Percentiles rank a stretch among this genome's conserved stretches.
phyloP scores from a whole-genome alignment of 37 sponge, comb jelly and placozoan genomes.

The Halichondria panicea region DNA sequence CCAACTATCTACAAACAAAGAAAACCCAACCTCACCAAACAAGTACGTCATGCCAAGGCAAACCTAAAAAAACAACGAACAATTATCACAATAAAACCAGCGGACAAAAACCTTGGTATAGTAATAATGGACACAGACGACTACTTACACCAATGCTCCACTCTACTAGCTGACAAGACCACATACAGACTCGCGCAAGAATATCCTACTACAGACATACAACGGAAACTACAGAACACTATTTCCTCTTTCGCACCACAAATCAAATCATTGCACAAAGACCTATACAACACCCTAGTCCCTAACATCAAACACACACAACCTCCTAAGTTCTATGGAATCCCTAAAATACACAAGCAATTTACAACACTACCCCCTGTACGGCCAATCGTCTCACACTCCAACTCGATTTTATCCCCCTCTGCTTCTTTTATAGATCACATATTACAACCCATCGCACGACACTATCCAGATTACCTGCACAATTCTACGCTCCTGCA shows the following conservation, averaged over 20 bases:
- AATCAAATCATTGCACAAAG: background rate
- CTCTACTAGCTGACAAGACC: background rate
- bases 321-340: conserved; percentile 26
- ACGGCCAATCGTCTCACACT: conserved; percentile 12
- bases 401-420: conserved; percentile 1
- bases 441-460: conserved; percentile 17
- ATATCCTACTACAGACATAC: conserved; percentile 55
- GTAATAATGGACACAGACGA: conserved; percentile 20
- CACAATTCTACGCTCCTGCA: conserved; percentile 5
- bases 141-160: conserved; percentile 4
- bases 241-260: background rate
- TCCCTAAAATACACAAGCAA: conserved; percentile 28
- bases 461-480: conserved; percentile 22
- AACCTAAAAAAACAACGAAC: background rate
- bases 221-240: background rate
- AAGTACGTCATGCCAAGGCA: background rate
- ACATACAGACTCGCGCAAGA: conserved; percentile 35
- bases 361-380: conserved; percentile 9
- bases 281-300: background rate
- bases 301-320: conserved; percentile 4
- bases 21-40: background rate
- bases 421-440: conserved; percentile 26
- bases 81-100: conserved; percentile 17
- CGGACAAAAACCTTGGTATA: conserved; percentile 20
- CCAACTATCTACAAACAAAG: background rate